A percentile compares a stretch with the other conserved stretches of the same genome.
Conservation (phyloP, 2,888 invertebrate genomes). For the Dorcus parallelipipedus region DNA sequence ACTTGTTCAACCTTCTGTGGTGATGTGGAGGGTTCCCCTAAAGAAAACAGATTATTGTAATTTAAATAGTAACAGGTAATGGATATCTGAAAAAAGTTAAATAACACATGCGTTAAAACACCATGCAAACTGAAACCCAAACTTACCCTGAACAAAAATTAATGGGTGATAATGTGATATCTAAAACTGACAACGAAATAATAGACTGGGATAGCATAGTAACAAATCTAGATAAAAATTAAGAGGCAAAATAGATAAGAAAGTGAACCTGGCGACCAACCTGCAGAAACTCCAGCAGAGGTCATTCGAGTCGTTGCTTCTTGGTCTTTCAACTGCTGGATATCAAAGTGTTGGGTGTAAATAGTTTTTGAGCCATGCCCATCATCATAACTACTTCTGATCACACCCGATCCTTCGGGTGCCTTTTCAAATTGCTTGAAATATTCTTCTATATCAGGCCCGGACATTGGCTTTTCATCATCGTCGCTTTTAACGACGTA, state of each 20-base stretch:
- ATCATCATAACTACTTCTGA: slow-evolving; percentile 35
- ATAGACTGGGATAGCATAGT: slow-evolving; percentile 11
- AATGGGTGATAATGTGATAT: slow-evolving; percentile 22
- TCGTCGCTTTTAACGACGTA: slow-evolving; percentile 44
- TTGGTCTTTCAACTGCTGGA: slow-evolving; percentile 18
- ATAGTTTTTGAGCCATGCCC: slow-evolving; percentile 37
- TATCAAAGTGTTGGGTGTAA: slow-evolving; percentile 40
- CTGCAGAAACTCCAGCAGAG: slow-evolving; percentile 30
- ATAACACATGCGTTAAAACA: slow-evolving; percentile 3
- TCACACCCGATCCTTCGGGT: slow-evolving; percentile 28
- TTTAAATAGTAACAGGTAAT: too few relatives aligned
- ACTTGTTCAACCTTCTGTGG: slow-evolving; percentile 9
- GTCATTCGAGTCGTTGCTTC: too few relatives aligned
- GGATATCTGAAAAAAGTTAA: too few relatives aligned
- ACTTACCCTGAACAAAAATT: slow-evolving; percentile 25
- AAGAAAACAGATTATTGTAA: background rate
- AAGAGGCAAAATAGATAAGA: background rate
- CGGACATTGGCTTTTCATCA: slow-evolving; percentile 23
- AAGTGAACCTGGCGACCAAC: slow-evolving; percentile 25
- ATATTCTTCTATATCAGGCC: slow-evolving; percentile 39
- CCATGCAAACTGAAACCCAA: slow-evolving; percentile 24
- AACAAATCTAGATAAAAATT: background rate
- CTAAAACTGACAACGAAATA: slow-evolving; percentile 20
- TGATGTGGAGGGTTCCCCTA: slow-evolving; percentile 22
- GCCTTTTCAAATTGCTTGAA: slow-evolving; percentile 31